Evolutionary conservation across 2,888 invertebrate genomes (phyloP).

Genomic region (Cantharis flavilabris): DNA sequence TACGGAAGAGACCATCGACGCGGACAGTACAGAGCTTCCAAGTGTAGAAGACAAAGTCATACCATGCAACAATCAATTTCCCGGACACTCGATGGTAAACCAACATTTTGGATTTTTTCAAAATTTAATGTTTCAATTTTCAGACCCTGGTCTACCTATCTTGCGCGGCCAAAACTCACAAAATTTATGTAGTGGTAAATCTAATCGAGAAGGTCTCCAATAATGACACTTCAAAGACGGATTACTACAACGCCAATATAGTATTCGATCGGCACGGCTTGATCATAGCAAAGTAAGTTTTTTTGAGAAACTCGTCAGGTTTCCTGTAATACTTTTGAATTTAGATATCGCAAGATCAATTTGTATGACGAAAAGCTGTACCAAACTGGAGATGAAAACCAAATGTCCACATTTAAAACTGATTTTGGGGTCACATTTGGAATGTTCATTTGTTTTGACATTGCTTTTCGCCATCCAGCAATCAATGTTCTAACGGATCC

Average conservation of each 20-base stretch:
- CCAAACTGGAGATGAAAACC: slow-evolving; percentile 50
- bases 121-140: slow-evolving; percentile 17
- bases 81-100: background rate
- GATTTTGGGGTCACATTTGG: slow-evolving; percentile 83
- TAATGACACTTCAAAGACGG: slow-evolving; percentile 40
- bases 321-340: background rate
- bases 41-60: slow-evolving; percentile 3
- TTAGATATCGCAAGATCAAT: slow-evolving; percentile 51
- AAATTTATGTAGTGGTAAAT: slow-evolving; percentile 74
- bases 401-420: slow-evolving; percentile 67
- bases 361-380: slow-evolving; percentile 55
- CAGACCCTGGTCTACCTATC: slow-evolving; percentile 59
- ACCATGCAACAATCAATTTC: slow-evolving; percentile 11
- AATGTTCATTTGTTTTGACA: slow-evolving; percentile 81
- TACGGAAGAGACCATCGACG: slow-evolving; percentile 36
- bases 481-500: slow-evolving; percentile 55
- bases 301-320: background rate
- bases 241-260: slow-evolving; percentile 76
- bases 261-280: slow-evolving; percentile 74
- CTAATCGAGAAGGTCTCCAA: slow-evolving; percentile 66
- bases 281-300: background rate
- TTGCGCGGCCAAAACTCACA: slow-evolving; percentile 61
- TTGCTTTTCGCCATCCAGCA: slow-evolving; percentile 74
- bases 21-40: slow-evolving; percentile 13
- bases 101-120: background rate